Evolutionary conservation across 1,140 invertebrate species (phyloP), one percentile per base, ranked within the genome.

Genomic region (Goniozus legneri): DNA sequence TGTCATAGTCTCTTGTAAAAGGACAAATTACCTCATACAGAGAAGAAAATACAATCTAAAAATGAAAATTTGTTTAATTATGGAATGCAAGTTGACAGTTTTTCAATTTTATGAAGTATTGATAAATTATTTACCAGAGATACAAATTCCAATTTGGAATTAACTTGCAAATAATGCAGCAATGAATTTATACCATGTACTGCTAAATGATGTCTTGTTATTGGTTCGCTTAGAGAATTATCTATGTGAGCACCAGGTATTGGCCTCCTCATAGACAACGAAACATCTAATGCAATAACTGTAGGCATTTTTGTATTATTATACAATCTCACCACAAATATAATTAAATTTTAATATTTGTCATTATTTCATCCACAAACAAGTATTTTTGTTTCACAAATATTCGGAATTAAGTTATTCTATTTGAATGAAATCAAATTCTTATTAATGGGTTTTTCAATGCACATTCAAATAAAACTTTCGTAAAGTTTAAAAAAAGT

Each of bases 71-170:
- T 15, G 27, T 3, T 30, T n/a, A 36, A 47, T 20, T 18, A 41
- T 21, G 45, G 41, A 32, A 52, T 10, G 13, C 35, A 37, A 38
- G 14, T 30, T 14, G 10, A 53, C 18, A 34, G 8, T 35, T 21
- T 16, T n/a, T 36, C 47, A 41, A 47, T n/a, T n/a, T n/a, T n/a
- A n/a, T 43, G 14, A 47, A n/a, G 2, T 2, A 21, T 15, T 18
- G n/a, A 2, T 2, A 8, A 44, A 58, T 59, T 63, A 47, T 68
- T 77, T 75, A 96, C 88, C 73, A 97, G 70, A n/a, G 92, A 81
- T 8, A 92, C 86, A 77, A 95, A 94, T 76, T 97, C 95, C 38
- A 97, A 65, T 77, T 91, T 95, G 8, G 85, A 88, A 66, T 92
- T 85, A 1, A 79, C 62, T 56, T 84, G 80, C 41, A 97, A 77